Evolutionary conservation across 2,888 invertebrate species (phyloP), one percentile per base, ranked within the genome.

Genomic region (Limulus polyphemus): DNA sequence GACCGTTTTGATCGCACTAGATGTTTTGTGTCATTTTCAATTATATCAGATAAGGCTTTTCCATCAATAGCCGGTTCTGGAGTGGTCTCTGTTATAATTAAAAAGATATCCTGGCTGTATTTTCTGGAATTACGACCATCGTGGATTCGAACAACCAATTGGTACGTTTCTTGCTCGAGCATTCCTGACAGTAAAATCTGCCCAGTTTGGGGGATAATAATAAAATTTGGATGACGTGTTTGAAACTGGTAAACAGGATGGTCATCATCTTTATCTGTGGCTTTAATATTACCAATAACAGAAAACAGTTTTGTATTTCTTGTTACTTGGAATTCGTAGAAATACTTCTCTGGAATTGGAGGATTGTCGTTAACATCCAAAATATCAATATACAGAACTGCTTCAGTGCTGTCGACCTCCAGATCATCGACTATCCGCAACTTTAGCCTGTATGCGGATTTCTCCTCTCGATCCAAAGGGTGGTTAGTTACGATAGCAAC

Each of bases 181-280:
- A 86, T 87, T 14, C 86, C 86, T 57, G 70, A 69, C 10, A 93
- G 76, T 72, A 93, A 83, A 16, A 97, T 78, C 74, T 91, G 90
- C 0, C 95, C 95, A 0, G 92, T 91, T 78, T 91, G 91, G 0
- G 94, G 93, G 5, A 94, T 90, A 69, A 95, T 88, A 13, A 92
- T 88, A 55, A 90, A 84, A 69, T 88, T 80, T 73, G 88, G 88
- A 68, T 86, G 89, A 4, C 86, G 83, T 0, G 75, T 72, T 61
- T 84, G 82, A 60, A 95, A 78, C 60, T 86, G 85, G 76, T 94
- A 97, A 58, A 89, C 88, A n/a, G 93, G 83, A 71, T 85, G 84
- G 76, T 93, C 92, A n/a, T 89, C 90, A 75, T 95, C 95, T 0
- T 86, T 86, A 75, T 95, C 95, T 60, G 82, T 83, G 0, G 95